A percentile compares a stretch with the other conserved stretches of the same genome.
These are phyloP conservation scores for Vombatus ursinus DNA, from an alignment of 2,113 vertebrate species.

Conservation along the genomic window DNA sequence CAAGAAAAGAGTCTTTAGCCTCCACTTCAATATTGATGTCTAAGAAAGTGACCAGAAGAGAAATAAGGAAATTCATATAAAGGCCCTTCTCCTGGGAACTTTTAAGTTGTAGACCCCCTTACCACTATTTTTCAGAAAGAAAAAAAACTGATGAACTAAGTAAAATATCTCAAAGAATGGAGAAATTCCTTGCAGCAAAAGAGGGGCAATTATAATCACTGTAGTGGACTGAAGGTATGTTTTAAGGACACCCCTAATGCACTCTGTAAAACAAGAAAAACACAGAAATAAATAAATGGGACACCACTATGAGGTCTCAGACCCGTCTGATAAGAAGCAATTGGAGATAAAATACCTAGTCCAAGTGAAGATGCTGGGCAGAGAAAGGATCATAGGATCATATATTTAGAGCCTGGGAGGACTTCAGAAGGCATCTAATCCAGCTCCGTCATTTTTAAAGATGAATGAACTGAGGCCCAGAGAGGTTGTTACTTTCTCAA, in stretches of 20 bases:
- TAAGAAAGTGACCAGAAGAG: not conserved
- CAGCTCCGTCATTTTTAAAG: not conserved
- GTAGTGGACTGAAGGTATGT: not conserved
- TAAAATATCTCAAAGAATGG: not conserved
- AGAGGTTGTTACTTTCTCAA: not conserved
- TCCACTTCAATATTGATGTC: not conserved
- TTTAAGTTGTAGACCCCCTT: not conserved
- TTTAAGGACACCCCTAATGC: not conserved
- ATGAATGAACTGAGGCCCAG: not conserved
- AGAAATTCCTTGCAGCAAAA: not conserved
- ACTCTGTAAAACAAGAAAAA: not conserved
- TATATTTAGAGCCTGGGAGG: not conserved
- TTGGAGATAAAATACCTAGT: not conserved
- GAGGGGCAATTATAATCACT: not conserved
- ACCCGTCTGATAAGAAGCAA: not conserved
- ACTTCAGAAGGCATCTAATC: not conserved
- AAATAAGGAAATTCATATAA: not conserved
- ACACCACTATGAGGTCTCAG: not conserved
- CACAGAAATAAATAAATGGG: not conserved
- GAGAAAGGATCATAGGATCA: not conserved
- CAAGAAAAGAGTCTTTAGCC: not conserved
- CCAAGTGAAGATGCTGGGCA: not conserved
- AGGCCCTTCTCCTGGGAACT: not conserved
- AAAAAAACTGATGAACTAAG: not conserved
- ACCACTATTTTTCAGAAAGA: not conserved